Percentiles rank a stretch among this genome's conserved stretches.
Conservation (phyloP, 2,888 invertebrate genomes). For the Atethmia centrago region DNA sequence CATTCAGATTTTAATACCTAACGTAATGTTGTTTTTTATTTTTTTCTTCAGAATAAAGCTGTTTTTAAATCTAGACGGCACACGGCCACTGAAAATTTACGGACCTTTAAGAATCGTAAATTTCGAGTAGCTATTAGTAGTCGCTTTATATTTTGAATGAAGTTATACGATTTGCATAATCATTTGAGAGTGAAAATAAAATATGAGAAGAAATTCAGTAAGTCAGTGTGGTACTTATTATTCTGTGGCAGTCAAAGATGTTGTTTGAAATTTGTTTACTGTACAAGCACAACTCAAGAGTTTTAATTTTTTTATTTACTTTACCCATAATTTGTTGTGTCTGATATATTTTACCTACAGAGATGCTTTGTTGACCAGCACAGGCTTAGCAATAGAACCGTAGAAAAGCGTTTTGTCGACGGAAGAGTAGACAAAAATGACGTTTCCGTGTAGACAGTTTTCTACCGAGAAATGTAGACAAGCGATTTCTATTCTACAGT, state of each 20-base stretch:
- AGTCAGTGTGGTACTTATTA: slow-evolving; percentile 23
- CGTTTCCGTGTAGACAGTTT: no score
- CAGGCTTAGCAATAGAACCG: no score
- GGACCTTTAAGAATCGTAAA: slow-evolving; percentile 58
- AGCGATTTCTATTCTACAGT: no score
- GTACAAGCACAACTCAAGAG: slow-evolving; percentile 3
- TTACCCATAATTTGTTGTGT: background rate
- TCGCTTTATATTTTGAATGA: slow-evolving; percentile 57
- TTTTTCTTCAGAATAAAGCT: slow-evolving; percentile 34
- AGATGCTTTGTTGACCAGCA: no score
- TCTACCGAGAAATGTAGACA: no score
- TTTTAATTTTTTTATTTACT: background rate
- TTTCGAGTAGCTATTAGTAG: slow-evolving; percentile 49
- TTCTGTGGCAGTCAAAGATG: slow-evolving; percentile 29
- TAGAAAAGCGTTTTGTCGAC: no score
- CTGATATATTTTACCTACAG: background rate
- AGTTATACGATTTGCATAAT: slow-evolving; percentile 58
- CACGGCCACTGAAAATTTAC: slow-evolving; percentile 50
- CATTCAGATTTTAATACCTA: slow-evolving; percentile 37
- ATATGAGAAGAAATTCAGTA: slow-evolving; percentile 25
- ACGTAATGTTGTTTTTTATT: slow-evolving; percentile 17
- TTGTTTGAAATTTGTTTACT: slow-evolving; percentile 37
- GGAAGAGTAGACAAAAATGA: no score
- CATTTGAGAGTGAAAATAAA: slow-evolving; percentile 44
- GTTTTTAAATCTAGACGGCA: slow-evolving; percentile 50